Conservation (phyloP, 2,888 invertebrate genomes). For the Ophion ellenae region DNA sequence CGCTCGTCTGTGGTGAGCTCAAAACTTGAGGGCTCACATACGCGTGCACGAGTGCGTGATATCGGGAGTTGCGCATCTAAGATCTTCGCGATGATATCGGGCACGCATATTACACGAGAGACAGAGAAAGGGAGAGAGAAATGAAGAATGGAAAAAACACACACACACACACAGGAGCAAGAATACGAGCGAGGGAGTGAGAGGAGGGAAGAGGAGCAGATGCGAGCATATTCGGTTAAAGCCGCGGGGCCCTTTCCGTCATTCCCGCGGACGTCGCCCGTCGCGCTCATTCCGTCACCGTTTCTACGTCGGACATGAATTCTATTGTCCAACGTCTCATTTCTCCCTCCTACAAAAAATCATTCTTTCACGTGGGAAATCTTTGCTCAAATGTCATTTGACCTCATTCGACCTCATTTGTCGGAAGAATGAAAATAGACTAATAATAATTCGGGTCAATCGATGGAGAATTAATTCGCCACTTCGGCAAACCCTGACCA, state of each 20-base stretch:
- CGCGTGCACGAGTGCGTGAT: slow-evolving; percentile 80
- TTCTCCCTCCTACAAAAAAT: neutral
- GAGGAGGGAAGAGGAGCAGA: slow-evolving; percentile 60
- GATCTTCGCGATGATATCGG: slow-evolving; percentile 79
- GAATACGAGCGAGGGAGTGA: slow-evolving; percentile 49
- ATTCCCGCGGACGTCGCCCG: slow-evolving; percentile 65
- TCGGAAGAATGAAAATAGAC: neutral
- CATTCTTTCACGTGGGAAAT: neutral
- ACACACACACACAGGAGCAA: neutral
- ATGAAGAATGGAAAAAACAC: slow-evolving; percentile 36
- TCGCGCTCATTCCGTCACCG: slow-evolving; percentile 53
- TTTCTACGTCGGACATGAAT: slow-evolving; percentile 33
- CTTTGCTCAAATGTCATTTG: neutral
- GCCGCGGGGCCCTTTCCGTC: slow-evolving; percentile 53
- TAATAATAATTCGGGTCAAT: too few species aligned
- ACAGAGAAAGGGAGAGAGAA: slow-evolving; percentile 53
- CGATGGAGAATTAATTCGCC: too few species aligned
- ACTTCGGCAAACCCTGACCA: too few species aligned
- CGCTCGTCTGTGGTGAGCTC: slow-evolving; percentile 13
- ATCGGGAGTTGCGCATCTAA: slow-evolving; percentile 78
- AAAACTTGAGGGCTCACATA: slow-evolving; percentile 74
- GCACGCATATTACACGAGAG: slow-evolving; percentile 80
- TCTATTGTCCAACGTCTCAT: slow-evolving; percentile 2
- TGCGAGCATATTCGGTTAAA: slow-evolving; percentile 59
- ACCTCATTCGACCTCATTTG: neutral